Evolutionary conservation across 2,888 invertebrate species (phyloP), one percentile per base, ranked within the genome.

Genomic region (Drosophila stalkeri): DNA sequence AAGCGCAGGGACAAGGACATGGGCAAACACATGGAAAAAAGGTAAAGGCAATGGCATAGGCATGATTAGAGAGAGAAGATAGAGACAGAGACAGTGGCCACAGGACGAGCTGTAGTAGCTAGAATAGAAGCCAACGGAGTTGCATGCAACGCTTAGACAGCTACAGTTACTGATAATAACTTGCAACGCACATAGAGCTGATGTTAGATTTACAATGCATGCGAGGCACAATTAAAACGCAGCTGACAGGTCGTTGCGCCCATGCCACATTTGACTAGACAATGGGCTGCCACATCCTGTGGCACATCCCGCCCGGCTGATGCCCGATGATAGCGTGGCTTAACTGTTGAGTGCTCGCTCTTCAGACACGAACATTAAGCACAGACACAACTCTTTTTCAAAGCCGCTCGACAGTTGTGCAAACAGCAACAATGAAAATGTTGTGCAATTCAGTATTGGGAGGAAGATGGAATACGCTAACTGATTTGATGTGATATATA

Each of bases 231-330:
- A 83, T 75, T 86, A 72, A 74, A 72, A 72, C 51, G 33, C 14
- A 14, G 41, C 54, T 23, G 12, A 77, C 70, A 84, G 85, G 70
- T 85, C 90, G 59, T 82, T 85, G 69, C 43, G 64, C 81, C 57
- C 12, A 35, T 46, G 59, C 46, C 41, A 57, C 57, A 12, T 12
- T 16, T 6, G 14, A n/a, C 5, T 6, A 56, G 49, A 82, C 82
- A 82, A 80, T 62, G 16, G 16, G 39, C 37, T 55, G 43, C 27
- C 31, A 39, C 61, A 62, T 84, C 80, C 72, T 82, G 68, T 41
- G 54, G 39, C 57, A 6, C 51, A 35, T 14, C 12, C 51, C 51
- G 37, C 16, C 23, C 16, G 35, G n/a, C 55, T 55, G 55, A 27
- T 55, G 39, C 23, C 39, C 4, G 49, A 31, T 20, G 46, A 20